Evolutionary conservation across 2,797 vertebrate species (phyloP).

Genomic region (Mastacembelus armatus): DNA sequence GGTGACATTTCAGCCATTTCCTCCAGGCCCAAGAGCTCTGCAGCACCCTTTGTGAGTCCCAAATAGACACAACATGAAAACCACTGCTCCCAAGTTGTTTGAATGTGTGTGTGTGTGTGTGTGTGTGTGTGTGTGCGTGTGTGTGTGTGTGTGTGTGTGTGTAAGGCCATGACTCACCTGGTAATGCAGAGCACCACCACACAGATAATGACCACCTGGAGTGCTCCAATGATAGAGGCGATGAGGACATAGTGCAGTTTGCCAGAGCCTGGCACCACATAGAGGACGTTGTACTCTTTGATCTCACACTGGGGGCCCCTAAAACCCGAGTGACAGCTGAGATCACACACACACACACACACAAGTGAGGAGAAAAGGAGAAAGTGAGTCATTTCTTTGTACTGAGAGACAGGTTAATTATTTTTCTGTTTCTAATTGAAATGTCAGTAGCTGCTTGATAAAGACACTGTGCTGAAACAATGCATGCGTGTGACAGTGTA

Average conservation of each 20-base stretch:
- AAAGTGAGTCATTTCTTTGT: constrained; percentile 24
- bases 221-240: constrained; percentile 97
- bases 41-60: constrained; percentile 18
- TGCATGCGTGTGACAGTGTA: constrained; percentile 21
- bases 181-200: constrained; percentile 99
- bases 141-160: constrained; percentile 12
- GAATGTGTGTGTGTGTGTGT: constrained; percentile 18
- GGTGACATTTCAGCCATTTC: constrained; percentile 64
- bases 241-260: constrained; percentile 98
- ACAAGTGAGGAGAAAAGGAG: constrained; percentile 15
- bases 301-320: constrained; percentile 98
- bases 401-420: constrained; percentile 46
- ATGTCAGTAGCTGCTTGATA: constrained; percentile 23
- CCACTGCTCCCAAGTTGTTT: constrained; percentile 10
- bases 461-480: constrained; percentile 37
- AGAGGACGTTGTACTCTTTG: constrained; percentile 98
- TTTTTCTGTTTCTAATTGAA: constrained; percentile 55
- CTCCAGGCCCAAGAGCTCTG: constrained; percentile 30
- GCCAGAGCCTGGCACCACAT: constrained; percentile 97
- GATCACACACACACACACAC: constrained; percentile 52
- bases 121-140: too few species aligned
- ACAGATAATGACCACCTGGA: constrained; percentile 99
- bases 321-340: constrained; percentile 96
- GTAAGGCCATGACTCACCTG: constrained; percentile 86
- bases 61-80: constrained; percentile 27